Evolutionary conservation across 2,113 vertebrate species (phyloP).

Genomic region (Salvelinus namaycush): DNA sequence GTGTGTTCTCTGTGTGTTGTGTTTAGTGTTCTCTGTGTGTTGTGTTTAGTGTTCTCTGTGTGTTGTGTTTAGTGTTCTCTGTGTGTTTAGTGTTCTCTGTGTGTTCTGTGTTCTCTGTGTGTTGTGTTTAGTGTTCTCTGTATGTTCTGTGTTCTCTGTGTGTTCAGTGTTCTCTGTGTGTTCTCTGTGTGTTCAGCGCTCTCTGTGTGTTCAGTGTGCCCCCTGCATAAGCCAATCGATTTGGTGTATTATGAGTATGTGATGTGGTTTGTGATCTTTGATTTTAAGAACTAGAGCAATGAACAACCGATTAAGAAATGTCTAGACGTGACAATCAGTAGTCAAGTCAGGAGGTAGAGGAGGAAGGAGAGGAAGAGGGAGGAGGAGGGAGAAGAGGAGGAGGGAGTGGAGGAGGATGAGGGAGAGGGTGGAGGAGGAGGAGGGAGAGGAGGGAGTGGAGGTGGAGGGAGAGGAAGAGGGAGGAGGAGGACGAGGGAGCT

Average conservation of each 20-base stretch:
- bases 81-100: too few relatives aligned
- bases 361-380: background rate
- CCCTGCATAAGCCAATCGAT: conserved; percentile 23
- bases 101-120: too few relatives aligned
- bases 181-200: too few relatives aligned
- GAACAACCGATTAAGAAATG: conserved; percentile 1
- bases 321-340: background rate
- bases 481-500: background rate
- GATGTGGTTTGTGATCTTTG: conserved; percentile 21
- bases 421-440: background rate
- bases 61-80: too few relatives aligned
- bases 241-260: conserved; percentile 9
- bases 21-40: too few relatives aligned
- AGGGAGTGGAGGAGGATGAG: background rate
- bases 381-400: background rate
- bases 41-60: too few relatives aligned
- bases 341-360: background rate
- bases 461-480: background rate
- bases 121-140: too few relatives aligned
- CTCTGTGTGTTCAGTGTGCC: conserved; percentile 49
- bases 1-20: background rate
- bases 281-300: conserved; percentile 58
- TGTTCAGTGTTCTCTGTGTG: background rate
- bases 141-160: too few relatives aligned
- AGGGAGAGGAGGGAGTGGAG: background rate